Percentiles rank a stretch among this genome's conserved stretches.
These are phyloP conservation scores for Alca torda DNA, from an alignment of 2,797 vertebrate species.

Conservation along the genomic window DNA sequence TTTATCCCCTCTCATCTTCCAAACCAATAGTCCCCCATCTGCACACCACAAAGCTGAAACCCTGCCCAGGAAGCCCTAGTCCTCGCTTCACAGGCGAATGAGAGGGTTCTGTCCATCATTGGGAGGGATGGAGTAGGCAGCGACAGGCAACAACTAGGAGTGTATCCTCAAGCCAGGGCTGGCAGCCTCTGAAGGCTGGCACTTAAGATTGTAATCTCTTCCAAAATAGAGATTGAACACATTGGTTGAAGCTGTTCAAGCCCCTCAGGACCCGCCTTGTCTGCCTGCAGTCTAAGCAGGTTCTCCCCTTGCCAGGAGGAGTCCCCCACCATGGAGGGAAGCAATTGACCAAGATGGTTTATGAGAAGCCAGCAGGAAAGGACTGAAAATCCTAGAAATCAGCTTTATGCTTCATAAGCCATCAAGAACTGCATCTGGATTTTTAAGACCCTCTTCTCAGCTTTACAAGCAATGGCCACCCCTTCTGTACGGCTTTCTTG, in stretches of 20 bases:
- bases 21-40: neutral
- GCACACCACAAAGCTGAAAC: neutral
- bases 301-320: neutral
- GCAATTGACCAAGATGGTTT: neutral
- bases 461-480: neutral
- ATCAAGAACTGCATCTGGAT: neutral
- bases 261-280: neutral
- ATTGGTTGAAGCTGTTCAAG: neutral
- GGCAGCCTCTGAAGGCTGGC: neutral
- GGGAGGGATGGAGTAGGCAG: neutral
- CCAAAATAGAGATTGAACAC: neutral
- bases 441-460: neutral
- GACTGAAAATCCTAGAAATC: neutral
- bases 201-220: neutral
- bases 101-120: neutral
- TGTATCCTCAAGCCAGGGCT: neutral
- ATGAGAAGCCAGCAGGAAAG: neutral
- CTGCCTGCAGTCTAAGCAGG: neutral
- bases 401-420: neutral
- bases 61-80: neutral
- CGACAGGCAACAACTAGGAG: fast-evolving
- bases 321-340: fast-evolving
- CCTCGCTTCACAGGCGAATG: neutral
- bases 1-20: neutral
- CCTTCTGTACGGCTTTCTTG: neutral